Conservation (phyloP, 1,140 invertebrate genomes). For the Habropoda laboriosa region DNA sequence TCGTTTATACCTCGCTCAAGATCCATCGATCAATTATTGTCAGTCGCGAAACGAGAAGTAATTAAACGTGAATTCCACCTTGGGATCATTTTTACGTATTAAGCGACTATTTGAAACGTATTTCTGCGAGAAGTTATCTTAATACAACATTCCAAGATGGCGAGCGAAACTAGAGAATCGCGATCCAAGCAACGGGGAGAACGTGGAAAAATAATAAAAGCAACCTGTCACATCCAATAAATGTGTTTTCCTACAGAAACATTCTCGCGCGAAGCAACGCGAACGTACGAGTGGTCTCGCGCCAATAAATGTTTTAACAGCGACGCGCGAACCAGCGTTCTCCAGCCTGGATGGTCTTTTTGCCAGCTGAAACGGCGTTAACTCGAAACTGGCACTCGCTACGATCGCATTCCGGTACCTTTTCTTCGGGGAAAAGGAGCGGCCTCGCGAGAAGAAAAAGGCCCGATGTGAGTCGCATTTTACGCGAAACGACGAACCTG, state of each 20-base stretch:
- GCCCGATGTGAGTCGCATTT: slow-evolving; percentile 24
- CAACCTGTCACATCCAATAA: slow-evolving; percentile 10
- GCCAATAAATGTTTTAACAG: slow-evolving; percentile 50
- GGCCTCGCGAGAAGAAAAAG: slow-evolving; percentile 22
- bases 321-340: slow-evolving; percentile 21
- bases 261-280: slow-evolving; percentile 2
- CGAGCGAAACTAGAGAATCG: background rate
- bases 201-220: background rate
- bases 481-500: slow-evolving; percentile 10
- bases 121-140: too few species aligned
- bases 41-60: too few species aligned
- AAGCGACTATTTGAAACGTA: too few species aligned
- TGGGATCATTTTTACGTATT: too few species aligned
- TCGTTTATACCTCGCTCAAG: too few species aligned
- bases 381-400: slow-evolving; percentile 53
- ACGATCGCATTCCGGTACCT: slow-evolving; percentile 49
- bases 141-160: too few species aligned
- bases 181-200: background rate
- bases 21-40: too few species aligned
- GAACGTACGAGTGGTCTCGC: slow-evolving; percentile 18
- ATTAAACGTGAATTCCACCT: too few species aligned
- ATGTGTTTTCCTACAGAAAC: background rate
- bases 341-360: slow-evolving; percentile 37
- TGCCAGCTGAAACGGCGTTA: slow-evolving; percentile 56
- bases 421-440: slow-evolving; percentile 58